phyloP scores from a whole-genome alignment of 2,797 vertebrate species.

The Huso huso region DNA sequence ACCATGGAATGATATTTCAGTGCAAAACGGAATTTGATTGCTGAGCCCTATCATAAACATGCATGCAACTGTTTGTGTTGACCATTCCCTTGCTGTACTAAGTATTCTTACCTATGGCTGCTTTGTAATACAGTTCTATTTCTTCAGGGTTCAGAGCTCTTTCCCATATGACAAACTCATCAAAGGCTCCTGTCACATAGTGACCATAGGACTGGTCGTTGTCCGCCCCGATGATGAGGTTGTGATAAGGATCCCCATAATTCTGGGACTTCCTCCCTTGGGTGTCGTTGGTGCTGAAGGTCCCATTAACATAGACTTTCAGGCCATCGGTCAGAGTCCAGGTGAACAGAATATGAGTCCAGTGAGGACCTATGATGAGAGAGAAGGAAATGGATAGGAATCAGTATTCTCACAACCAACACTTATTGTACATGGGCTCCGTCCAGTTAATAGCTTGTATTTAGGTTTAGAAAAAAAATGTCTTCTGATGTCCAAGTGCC shows the following conservation, averaged over 20 bases:
- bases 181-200: constrained; percentile 71
- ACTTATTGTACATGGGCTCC: too few relatives aligned
- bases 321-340: constrained; percentile 79
- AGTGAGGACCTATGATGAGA: constrained; percentile 65
- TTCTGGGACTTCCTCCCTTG: constrained; percentile 55
- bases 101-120: constrained; percentile 68
- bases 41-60: too few relatives aligned
- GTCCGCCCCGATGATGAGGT: constrained; percentile 64
- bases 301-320: constrained; percentile 86
- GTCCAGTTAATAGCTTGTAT: too few relatives aligned
- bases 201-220: constrained; percentile 46
- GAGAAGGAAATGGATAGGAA: background rate
- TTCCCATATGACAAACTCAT: constrained; percentile 95
- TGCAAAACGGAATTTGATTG: too few relatives aligned
- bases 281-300: constrained; percentile 59
- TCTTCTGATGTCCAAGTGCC: too few relatives aligned
- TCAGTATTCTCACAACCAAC: background rate
- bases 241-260: constrained; percentile 61
- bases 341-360: constrained; percentile 90
- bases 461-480: too few relatives aligned
- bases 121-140: constrained; percentile 75
- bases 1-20: too few relatives aligned
- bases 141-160: constrained; percentile 69
- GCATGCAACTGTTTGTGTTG: too few relatives aligned
- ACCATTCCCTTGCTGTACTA: background rate